These are phyloP conservation scores for Hystrix cristata DNA, from an alignment of 2,113 vertebrate genomes.

Conservation along the genomic window DNA sequence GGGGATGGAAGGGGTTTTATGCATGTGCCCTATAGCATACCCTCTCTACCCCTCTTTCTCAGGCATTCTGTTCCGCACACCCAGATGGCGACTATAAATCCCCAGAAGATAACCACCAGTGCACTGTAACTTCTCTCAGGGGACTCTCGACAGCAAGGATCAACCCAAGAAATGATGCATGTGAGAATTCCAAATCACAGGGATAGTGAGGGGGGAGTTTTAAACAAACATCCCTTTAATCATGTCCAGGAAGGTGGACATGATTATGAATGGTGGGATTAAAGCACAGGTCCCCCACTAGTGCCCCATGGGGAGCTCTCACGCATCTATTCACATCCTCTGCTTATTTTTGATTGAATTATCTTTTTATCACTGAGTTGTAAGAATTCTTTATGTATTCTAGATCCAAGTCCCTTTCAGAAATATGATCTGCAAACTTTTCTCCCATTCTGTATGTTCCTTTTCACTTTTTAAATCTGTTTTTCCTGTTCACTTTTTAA, in stretches of 20 bases:
- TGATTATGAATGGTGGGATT: neutral
- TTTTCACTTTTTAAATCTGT: neutral
- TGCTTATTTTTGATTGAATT: neutral
- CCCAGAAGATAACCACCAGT: neutral
- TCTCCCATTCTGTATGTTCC: neutral
- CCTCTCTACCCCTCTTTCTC: neutral
- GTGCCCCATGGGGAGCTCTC: neutral
- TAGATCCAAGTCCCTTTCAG: neutral
- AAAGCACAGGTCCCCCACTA: neutral
- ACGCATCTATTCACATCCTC: neutral
- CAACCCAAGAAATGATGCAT: neutral
- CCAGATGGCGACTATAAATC: neutral
- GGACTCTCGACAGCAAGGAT: neutral
- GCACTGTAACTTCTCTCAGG: neutral
- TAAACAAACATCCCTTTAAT: constrained; percentile 24
- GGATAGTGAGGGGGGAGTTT: neutral
- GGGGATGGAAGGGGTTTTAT: accelerated
- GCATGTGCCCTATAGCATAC: neutral
- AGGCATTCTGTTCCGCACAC: neutral
- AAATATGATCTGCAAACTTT: neutral
- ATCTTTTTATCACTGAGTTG: neutral
- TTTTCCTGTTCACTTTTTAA: neutral
- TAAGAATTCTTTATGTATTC: neutral
- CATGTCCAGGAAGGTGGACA: constrained; percentile 36
- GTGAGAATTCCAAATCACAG: neutral